Conservation (phyloP, 2,113 vertebrate species). For the Periophthalmus modestus region DNA sequence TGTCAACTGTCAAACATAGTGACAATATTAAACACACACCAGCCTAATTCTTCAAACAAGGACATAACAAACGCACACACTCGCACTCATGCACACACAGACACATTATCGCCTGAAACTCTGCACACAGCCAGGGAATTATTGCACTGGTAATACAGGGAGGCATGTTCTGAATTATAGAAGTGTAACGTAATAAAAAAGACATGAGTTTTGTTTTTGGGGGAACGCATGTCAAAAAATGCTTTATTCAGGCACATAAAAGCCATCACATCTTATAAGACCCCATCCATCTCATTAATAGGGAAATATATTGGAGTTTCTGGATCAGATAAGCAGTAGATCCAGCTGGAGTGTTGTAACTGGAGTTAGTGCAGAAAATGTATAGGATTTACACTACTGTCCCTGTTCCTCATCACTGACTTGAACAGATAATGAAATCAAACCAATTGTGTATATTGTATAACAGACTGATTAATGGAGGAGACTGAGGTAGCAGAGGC, state of each 20-base stretch:
- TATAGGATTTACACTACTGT: too few species aligned
- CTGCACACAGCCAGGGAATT: background rate
- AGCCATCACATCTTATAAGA: background rate
- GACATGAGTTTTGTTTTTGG: background rate
- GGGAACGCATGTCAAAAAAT: background rate
- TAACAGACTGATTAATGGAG: too few species aligned
- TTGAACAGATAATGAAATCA: background rate
- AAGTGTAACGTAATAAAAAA: background rate
- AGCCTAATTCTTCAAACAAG: constrained; percentile 8
- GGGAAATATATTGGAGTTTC: background rate
- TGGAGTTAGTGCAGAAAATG: background rate
- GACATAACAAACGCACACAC: background rate
- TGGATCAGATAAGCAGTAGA: background rate
- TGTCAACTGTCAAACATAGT: constrained; percentile 1
- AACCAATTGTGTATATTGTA: background rate
- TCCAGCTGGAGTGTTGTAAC: background rate
- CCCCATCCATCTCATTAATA: background rate
- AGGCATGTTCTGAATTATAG: background rate
- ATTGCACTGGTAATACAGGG: constrained; percentile 3
- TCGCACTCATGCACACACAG: constrained; percentile 7
- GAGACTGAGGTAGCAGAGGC: too few species aligned
- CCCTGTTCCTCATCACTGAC: too few species aligned
- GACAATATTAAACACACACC: constrained; percentile 6
- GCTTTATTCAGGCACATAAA: background rate
- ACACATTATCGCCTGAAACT: background rate